Percentiles rank a stretch among this genome's conserved stretches.
Evolutionary conservation across 2,888 invertebrate species (phyloP).

Genomic region (Eurytoma californica): DNA sequence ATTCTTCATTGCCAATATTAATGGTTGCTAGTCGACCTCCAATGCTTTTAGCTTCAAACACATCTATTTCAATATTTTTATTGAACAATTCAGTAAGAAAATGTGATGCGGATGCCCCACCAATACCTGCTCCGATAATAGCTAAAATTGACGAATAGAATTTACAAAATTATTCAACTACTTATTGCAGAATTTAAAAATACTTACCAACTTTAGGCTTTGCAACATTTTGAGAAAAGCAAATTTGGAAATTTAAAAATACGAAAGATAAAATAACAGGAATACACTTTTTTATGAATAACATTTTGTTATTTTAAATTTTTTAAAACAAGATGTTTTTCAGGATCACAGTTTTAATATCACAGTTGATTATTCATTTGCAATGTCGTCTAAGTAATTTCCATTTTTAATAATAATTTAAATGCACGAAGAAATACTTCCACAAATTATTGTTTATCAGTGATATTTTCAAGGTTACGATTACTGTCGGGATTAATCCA

Average conservation of each 20-base stretch:
- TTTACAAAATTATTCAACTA: slow-evolving; percentile 10
- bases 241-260: slow-evolving; percentile 36
- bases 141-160: slow-evolving; percentile 71
- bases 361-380: not conserved
- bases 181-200: not conserved
- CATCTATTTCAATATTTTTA: slow-evolving; percentile 75
- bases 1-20: slow-evolving; percentile 74
- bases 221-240: slow-evolving; percentile 45
- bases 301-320: not conserved
- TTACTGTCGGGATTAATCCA: not conserved
- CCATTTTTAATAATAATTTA: not conserved
- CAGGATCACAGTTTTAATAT: slow-evolving; percentile 6
- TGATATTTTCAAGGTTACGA: not conserved
- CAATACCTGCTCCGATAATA: slow-evolving; percentile 80
- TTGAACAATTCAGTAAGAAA: slow-evolving; percentile 76
- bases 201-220: slow-evolving; percentile 62
- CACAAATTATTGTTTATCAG: not conserved
- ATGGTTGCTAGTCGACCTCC: slow-evolving; percentile 79
- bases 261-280: slow-evolving; percentile 33
- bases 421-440: not conserved
- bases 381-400: not conserved
- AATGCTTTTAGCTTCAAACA: slow-evolving; percentile 77
- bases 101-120: slow-evolving; percentile 79
- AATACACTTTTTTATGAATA: slow-evolving; percentile 5
- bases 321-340: not conserved